Evolutionary conservation across 2,113 vertebrate species (phyloP), one percentile per base, ranked within the genome.

Genomic region (Varanus komodoensis): DNA sequence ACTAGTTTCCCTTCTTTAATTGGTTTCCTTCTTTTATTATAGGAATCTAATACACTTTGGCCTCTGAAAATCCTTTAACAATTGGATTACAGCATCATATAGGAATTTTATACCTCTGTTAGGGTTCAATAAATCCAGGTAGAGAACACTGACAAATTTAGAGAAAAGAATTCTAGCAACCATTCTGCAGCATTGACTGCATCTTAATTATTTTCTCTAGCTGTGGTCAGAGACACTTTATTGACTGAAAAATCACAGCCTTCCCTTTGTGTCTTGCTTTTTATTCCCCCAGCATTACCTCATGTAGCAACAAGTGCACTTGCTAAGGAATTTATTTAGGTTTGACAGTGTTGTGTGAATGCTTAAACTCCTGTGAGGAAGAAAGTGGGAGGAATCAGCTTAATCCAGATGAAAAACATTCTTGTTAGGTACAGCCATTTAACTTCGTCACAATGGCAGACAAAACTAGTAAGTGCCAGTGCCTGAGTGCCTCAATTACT

Each of bases 201-300:
- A 85, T 71, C 64, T 79, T 89, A 89, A 89, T 89, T 80, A 79
- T 86, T 86, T 57, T 61, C 50, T 83, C 34, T 89, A 34, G 27
- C 64, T 85, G n/a, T 32, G 48, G 75, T 69, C 29, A 44, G 50
- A 90, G 17, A 44, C 8, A 27, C 50, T 57, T 90, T 86, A 90
- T 86, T 27, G 83, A 80, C 74, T 57, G 50, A 68, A 81, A 64
- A 69, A 92, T 74, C 54, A 25, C 2, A 85, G 86, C 21, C 71
- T 92, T 57, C 85, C 86, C 29, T 75, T 38, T 92, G 9, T 94
- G 83, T 0, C 87, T 91, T 87, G 87, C 61, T 91, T 89, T 79
- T 81, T 92, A 83, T 57, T 73, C 69, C 71, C 34, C 27, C 38
- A 82, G 44, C 69, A 89, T 91, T 87, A 82, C 2, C 0, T 82